Base-by-base conservation (phyloP, 2,888 invertebrate genomes). In the Pelosia muscerda region DNA sequence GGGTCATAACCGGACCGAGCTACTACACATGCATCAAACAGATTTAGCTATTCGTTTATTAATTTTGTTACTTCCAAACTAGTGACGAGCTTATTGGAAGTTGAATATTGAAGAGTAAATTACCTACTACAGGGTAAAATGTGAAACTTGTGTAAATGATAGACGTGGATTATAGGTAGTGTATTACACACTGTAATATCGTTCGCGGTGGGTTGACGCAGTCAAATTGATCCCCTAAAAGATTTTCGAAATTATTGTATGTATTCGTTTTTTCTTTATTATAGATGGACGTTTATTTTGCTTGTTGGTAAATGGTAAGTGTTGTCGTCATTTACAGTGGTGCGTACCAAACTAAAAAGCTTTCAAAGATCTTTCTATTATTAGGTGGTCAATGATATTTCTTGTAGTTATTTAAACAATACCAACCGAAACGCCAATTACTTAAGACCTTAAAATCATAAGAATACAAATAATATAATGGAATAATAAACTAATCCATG, bases 31-130 rank as follows among this genome's bases (percentile, higher is more conserved):
- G 75, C 60, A 25, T 72, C 68, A 69, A 71, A 71, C 68, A 69
- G 71, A 82, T 72, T 81, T 73, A 72, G 69, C 66, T 63, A 64
- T 60, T 68, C 68, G 71, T 77, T 78, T 77, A 82, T 82, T 82
- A 74, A 81, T 75, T 69, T 74, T 72, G 72, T 71, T 70, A 71
- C 71, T 81, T 72, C 28, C 61, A 81, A 78, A 77, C 77, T 73
- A 66, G 77, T 76, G 74, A 76, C 65, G 62, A 73, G 58, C 78
- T 42, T 64, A 68, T 66, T 81, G 69, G 66, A 72, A 73, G 59
- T 74, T 73, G 69, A 61, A 72, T 23, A 62, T 13, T 49, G 53
- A 62, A n/a, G 28, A 53, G 31, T 49, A 53, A 62, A 53, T 28
- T 53, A n/a, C n/a, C n/a, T n/a, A n/a, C 28, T 26, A 49, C 26